phyloP scores from a whole-genome alignment of 2,888 invertebrate genomes.

The Andrena fulva region DNA sequence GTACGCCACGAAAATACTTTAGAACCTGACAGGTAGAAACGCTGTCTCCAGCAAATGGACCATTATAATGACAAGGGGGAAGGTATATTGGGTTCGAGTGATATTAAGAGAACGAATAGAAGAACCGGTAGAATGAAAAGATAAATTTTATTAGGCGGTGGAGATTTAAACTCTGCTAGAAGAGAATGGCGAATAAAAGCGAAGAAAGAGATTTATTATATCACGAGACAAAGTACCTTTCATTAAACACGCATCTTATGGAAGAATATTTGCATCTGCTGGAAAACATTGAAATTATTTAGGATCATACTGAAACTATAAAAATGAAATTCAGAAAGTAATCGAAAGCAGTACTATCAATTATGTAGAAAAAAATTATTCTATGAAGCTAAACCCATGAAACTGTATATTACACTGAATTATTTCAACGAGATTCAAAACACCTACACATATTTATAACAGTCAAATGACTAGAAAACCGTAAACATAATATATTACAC shows the following conservation, averaged over 20 bases:
- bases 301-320: conserved; percentile 8
- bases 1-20: conserved; percentile 45
- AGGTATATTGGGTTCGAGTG: conserved; percentile 64
- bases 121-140: conserved; percentile 16
- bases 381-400: neutral
- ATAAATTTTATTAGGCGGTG: conserved; percentile 54
- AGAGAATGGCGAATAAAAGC: conserved; percentile 13
- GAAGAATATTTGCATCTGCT: conserved; percentile 26
- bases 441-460: too few species aligned
- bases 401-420: neutral
- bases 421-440: too few species aligned
- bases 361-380: neutral
- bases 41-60: conserved; percentile 57
- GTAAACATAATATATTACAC: too few species aligned
- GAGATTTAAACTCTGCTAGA: conserved; percentile 22
- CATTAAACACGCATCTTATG: conserved; percentile 52
- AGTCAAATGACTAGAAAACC: too few species aligned
- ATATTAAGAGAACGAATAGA: conserved; percentile 59
- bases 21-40: conserved; percentile 30
- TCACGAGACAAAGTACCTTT: conserved; percentile 14
- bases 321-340: neutral
- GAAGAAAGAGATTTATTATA: conserved; percentile 56
- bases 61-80: conserved; percentile 59
- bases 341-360: neutral
- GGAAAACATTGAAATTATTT: conserved; percentile 5